These are phyloP conservation scores for Anser brachyrhynchus DNA, from an alignment of 2,113 vertebrate species.

Conservation along the genomic window DNA sequence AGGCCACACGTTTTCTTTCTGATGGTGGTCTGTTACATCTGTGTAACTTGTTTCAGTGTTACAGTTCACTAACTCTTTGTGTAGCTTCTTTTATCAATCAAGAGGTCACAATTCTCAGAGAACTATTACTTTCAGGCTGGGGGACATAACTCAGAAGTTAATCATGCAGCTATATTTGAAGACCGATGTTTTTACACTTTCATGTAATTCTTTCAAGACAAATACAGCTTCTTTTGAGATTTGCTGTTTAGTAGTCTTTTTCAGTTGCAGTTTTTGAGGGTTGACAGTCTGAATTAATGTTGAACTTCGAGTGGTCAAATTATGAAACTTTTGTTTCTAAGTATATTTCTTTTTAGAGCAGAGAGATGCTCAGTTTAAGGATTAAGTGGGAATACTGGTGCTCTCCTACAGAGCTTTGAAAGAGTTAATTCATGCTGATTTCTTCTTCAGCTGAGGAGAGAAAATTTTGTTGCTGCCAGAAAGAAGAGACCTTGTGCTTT, in stretches of 20 bases:
- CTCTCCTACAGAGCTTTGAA: not conserved
- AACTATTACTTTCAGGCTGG: not conserved
- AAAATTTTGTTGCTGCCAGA: not conserved
- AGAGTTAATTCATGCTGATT: not conserved
- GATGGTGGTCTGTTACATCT: not conserved
- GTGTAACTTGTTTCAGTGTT: not conserved
- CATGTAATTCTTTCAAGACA: not conserved
- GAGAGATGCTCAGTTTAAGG: not conserved
- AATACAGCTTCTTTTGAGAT: not conserved
- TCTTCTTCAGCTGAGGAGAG: not conserved
- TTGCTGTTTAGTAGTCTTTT: not conserved
- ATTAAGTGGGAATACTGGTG: not conserved
- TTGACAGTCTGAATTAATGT: not conserved
- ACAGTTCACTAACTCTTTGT: not conserved
- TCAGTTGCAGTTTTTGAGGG: not conserved
- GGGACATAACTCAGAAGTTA: not conserved
- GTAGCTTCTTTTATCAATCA: not conserved
- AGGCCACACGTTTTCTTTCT: not conserved
- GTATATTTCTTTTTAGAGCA: not conserved
- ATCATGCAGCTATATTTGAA: not conserved
- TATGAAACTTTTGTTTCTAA: not conserved
- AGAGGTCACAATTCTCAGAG: accelerated
- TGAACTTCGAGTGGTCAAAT: not conserved
- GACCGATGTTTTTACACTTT: not conserved
- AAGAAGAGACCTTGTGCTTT: not conserved